Evolutionary conservation across 1,140 invertebrate species (phyloP), one percentile per base, ranked within the genome.

Genomic region (Drosophila tropicalis): DNA sequence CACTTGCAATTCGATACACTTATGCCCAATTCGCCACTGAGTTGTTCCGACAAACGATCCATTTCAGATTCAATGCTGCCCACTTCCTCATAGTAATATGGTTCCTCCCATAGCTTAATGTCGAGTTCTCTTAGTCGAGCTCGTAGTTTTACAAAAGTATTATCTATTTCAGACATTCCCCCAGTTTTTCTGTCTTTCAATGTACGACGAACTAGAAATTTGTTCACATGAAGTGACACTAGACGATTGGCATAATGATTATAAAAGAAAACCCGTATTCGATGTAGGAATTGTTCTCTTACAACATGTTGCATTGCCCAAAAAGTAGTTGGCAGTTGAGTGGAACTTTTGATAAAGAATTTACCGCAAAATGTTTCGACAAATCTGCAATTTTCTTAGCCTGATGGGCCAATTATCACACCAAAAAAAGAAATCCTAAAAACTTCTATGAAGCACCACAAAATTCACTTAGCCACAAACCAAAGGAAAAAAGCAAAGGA

Each of bases 71-170:
- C 91, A n/a, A 81, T 90, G 34, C 78, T 62, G 15, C 92, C 92
- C 36, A 89, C 86, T 44, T 92, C 92, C 70, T 93, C 92, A 15
- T 79, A 77, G 65, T 94, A 94, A 89, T 95, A 96, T 0, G 96
- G 96, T 32, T 93, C 85, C 62, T 95, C 92, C 96, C 96, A 96
- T 66, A 96, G 89, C 87, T 96, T 96, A 7, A 96, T 93, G 76
- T 67, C 44, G 0, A 47, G 75, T 47, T 79, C 60, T 6, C 76
- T 70, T 7, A 85, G 40, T 2, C 63, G 68, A 5, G 66, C 67
- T 32, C 83, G 68, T 61, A 85, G 12, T 57, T 67, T 76, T 7
- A 70, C 56, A 13, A 86, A 67, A 25, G 54, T 72, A 65, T 72
- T 75, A n/a, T 85, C 75, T 34, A 64, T 65, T 19, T 75, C 65